phyloP scores from a whole-genome alignment of 1,140 invertebrate genomes.

The Zaprionus inermis region DNA sequence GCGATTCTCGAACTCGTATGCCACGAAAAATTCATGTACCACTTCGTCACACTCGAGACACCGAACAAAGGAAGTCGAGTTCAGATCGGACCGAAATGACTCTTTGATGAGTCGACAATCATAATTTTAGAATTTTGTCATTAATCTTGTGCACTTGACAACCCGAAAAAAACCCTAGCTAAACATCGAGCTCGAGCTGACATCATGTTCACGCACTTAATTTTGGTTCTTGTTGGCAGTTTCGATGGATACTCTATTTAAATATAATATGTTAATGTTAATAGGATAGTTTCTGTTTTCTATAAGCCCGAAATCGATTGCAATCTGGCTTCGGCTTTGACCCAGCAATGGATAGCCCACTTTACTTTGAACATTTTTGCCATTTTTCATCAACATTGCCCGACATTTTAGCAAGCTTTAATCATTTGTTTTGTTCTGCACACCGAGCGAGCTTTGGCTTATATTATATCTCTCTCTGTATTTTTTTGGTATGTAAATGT shows the following conservation, averaged over 20 bases:
- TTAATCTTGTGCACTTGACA: constrained; percentile 73
- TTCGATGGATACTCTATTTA: background rate
- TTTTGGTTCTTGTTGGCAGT: background rate
- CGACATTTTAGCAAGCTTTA: constrained; percentile 29
- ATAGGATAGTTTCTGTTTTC: background rate
- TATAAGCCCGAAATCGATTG: background rate
- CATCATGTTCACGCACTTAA: constrained; percentile 48
- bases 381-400: constrained; percentile 61
- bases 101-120: constrained; percentile 67
- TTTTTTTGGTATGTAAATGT: constrained; percentile 39
- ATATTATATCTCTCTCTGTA: constrained; percentile 34
- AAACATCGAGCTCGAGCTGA: constrained; percentile 50
- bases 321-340: constrained; percentile 7
- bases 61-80: constrained; percentile 67
- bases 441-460: constrained; percentile 31
- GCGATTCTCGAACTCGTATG: constrained; percentile 4
- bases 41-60: constrained; percentile 67
- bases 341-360: constrained; percentile 48
- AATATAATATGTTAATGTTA: background rate
- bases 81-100: constrained; percentile 58
- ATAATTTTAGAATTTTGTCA: constrained; percentile 56
- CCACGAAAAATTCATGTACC: constrained; percentile 52
- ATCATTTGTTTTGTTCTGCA: constrained; percentile 40
- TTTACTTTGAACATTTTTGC: constrained; percentile 36
- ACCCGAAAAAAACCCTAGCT: constrained; percentile 13